Conservation (phyloP, 1,140 invertebrate genomes). For the Drosophila ercepeae region DNA sequence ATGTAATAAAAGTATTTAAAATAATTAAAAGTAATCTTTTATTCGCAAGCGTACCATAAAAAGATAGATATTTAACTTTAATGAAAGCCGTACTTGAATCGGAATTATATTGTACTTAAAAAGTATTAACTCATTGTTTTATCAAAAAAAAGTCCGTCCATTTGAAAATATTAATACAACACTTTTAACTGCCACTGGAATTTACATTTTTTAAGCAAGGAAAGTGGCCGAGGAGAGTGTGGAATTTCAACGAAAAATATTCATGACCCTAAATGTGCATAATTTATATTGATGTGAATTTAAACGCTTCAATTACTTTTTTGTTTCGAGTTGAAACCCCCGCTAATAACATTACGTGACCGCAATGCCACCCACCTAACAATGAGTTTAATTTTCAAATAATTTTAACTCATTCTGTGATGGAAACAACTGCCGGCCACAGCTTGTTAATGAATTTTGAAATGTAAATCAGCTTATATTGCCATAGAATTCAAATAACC, state of each 20-base stretch:
- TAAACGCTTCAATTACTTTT: conserved; percentile 48
- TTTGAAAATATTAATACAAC: conserved; percentile 18
- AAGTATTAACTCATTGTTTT: background rate
- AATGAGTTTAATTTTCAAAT: conserved; percentile 22
- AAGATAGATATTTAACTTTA: no score
- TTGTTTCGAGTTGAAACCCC: background rate
- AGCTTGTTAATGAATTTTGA: conserved; percentile 28
- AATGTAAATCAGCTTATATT: conserved; percentile 30
- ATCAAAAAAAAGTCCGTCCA: background rate
- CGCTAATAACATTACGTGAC: conserved; percentile 7
- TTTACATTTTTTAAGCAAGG: background rate
- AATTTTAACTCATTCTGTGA: conserved; percentile 12
- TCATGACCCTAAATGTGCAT: conserved; percentile 31
- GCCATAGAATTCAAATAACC: conserved; percentile 18
- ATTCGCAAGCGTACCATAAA: no score
- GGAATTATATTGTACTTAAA: background rate
- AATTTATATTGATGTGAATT: conserved; percentile 58
- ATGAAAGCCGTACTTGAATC: background rate
- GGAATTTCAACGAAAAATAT: conserved; percentile 19
- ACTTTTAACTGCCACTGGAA: background rate
- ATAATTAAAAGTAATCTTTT: no score
- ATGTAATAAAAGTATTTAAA: background rate
- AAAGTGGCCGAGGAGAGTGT: background rate
- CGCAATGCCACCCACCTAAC: conserved; percentile 5
- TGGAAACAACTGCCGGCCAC: background rate